Evolutionary conservation across 2,888 invertebrate species (phyloP).

Genomic region (Aporophyla nigra): DNA sequence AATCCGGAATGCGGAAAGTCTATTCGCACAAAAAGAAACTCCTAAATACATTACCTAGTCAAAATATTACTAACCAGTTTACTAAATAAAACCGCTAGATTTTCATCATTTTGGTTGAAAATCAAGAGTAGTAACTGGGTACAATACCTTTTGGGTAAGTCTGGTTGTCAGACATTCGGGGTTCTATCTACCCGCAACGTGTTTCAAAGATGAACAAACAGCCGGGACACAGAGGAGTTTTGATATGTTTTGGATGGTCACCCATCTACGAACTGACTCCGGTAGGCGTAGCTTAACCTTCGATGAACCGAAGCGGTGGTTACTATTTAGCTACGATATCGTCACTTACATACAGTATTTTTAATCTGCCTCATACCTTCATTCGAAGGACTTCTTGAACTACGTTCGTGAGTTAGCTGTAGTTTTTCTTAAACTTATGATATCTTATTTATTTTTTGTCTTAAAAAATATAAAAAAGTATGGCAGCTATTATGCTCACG

Average conservation of each 20-base stretch:
- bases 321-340: too few relatives aligned
- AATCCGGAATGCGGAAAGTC: background rate
- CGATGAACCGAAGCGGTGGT: too few relatives aligned
- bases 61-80: background rate
- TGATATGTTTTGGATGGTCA: too few relatives aligned
- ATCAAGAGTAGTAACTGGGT: too few relatives aligned
- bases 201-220: too few relatives aligned
- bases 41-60: slow-evolving; percentile 15
- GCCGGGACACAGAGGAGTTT: too few relatives aligned
- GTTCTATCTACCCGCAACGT: too few relatives aligned
- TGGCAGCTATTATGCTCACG: slow-evolving; percentile 54
- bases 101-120: too few relatives aligned
- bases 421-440: slow-evolving; percentile 45
- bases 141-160: too few relatives aligned
- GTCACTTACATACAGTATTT: slow-evolving; percentile 58
- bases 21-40: background rate
- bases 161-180: too few relatives aligned
- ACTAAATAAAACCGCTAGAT: background rate
- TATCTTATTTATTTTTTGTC: slow-evolving; percentile 64
- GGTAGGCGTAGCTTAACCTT: too few relatives aligned
- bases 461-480: slow-evolving; percentile 37
- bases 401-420: slow-evolving; percentile 34
- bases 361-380: slow-evolving; percentile 59
- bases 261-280: too few relatives aligned
- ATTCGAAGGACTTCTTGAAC: slow-evolving; percentile 23